Percentiles rank a stretch among this genome's conserved stretches.
Evolutionary conservation across 2,888 invertebrate genomes (phyloP).

Genomic region (Cantharis rufa): DNA sequence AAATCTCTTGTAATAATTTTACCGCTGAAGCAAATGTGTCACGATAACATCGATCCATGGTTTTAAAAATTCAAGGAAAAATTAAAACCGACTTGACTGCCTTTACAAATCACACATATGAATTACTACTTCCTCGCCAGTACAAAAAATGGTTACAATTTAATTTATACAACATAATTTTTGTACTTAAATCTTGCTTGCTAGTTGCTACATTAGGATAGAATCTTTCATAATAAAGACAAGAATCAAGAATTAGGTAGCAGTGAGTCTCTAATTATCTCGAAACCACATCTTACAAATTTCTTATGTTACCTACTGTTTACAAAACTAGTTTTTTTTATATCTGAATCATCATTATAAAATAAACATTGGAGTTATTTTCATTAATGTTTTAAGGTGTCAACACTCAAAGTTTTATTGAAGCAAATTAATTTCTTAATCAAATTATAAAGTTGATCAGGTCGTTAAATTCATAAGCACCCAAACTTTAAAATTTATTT

Average conservation of each 20-base stretch:
- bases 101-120: background rate
- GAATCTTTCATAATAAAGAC: background rate
- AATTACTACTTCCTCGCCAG: background rate
- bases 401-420: background rate
- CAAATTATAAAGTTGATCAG: background rate
- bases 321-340: slow-evolving; percentile 1
- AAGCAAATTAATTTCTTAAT: background rate
- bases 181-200: background rate
- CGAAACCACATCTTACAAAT: background rate
- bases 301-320: background rate
- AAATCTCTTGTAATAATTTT: background rate
- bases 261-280: background rate
- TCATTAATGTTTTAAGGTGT: background rate
- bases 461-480: background rate
- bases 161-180: background rate
- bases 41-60: background rate
- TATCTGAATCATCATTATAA: background rate
- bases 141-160: background rate
- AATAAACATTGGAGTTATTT: background rate
- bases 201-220: background rate
- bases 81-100: background rate
- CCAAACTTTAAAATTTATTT: background rate
- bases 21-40: background rate
- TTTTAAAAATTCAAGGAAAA: background rate
- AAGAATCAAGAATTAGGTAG: background rate